phyloP scores from a whole-genome alignment of 2,888 invertebrate genomes.

The Tachina fera region DNA sequence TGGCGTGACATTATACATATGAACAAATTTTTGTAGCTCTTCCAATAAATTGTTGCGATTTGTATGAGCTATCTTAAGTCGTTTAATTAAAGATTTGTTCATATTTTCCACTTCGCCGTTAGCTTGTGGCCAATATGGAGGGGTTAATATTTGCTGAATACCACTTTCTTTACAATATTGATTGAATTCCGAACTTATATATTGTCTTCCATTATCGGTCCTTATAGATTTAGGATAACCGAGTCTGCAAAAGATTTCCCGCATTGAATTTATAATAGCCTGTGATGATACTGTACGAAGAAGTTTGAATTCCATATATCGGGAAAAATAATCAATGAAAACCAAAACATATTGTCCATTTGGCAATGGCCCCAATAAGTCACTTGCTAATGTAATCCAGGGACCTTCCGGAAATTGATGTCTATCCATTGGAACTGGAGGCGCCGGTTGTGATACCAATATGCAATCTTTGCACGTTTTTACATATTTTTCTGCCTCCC shows the following conservation, averaged over 20 bases:
- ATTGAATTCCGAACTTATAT: slow-evolving; percentile 59
- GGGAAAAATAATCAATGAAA: slow-evolving; percentile 51
- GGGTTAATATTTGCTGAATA: slow-evolving; percentile 66
- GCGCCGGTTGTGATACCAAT: slow-evolving; percentile 65
- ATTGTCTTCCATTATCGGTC: slow-evolving; percentile 70
- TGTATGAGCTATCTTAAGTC: slow-evolving; percentile 60
- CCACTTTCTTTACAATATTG: slow-evolving; percentile 61
- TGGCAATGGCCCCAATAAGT: slow-evolving; percentile 54
- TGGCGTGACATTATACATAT: slow-evolving; percentile 70
- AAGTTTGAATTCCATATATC: slow-evolving; percentile 56
- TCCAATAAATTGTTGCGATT: slow-evolving; percentile 62
- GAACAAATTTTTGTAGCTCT: slow-evolving; percentile 67
- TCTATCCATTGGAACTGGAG: slow-evolving; percentile 70
- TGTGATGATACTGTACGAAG: slow-evolving; percentile 56
- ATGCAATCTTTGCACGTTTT: slow-evolving; percentile 69
- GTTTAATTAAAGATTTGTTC: slow-evolving; percentile 64
- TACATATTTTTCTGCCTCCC: slow-evolving; percentile 69
- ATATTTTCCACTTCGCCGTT: slow-evolving; percentile 68
- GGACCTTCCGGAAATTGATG: slow-evolving; percentile 61
- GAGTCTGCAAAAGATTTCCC: slow-evolving; percentile 70
- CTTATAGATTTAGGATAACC: slow-evolving; percentile 64
- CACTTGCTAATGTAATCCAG: slow-evolving; percentile 63
- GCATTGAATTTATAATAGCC: slow-evolving; percentile 61
- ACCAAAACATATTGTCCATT: slow-evolving; percentile 62
- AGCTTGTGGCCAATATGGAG: slow-evolving; percentile 69